phyloP scores from a whole-genome alignment of 1,140 invertebrate genomes.

The Phthorimaea operculella region DNA sequence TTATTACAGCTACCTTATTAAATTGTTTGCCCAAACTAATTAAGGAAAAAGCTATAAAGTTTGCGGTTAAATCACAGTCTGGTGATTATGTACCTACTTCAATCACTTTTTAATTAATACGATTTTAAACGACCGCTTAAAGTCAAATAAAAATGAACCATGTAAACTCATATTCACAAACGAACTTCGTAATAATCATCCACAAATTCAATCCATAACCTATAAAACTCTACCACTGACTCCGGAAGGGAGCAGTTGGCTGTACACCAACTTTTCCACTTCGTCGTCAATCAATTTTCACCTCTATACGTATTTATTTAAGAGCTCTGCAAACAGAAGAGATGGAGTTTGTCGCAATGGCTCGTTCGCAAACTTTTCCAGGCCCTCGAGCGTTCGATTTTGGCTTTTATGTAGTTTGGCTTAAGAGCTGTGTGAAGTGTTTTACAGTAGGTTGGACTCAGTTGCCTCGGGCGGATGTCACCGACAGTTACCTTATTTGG shows the following conservation, averaged over 20 bases:
- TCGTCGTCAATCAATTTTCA: neutral
- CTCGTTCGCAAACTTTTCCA: too few species aligned
- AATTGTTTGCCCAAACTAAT: too few species aligned
- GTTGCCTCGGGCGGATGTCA: conserved; percentile 42
- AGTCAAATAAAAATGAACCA: too few species aligned
- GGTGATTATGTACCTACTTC: too few species aligned
- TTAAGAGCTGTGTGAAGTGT: neutral
- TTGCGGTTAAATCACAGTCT: too few species aligned
- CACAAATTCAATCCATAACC: conserved; percentile 48
- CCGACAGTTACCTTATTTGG: conserved; percentile 64
- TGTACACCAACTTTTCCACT: conserved; percentile 15
- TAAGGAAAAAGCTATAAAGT: too few species aligned
- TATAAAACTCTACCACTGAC: conserved; percentile 48
- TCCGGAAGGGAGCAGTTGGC: conserved; percentile 45
- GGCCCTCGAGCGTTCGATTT: too few species aligned
- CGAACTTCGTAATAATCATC: conserved; percentile 38
- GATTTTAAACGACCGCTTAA: too few species aligned
- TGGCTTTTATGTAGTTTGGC: too few species aligned
- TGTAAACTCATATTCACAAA: neutral
- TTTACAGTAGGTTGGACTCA: conserved; percentile 2
- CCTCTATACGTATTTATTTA: neutral
- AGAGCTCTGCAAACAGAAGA: neutral
- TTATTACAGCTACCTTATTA: too few species aligned
- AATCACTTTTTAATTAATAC: too few species aligned
- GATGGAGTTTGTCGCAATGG: too few species aligned